Evolutionary conservation across 2,888 invertebrate genomes (phyloP).

Genomic region (Lasioglossum vierecki): DNA sequence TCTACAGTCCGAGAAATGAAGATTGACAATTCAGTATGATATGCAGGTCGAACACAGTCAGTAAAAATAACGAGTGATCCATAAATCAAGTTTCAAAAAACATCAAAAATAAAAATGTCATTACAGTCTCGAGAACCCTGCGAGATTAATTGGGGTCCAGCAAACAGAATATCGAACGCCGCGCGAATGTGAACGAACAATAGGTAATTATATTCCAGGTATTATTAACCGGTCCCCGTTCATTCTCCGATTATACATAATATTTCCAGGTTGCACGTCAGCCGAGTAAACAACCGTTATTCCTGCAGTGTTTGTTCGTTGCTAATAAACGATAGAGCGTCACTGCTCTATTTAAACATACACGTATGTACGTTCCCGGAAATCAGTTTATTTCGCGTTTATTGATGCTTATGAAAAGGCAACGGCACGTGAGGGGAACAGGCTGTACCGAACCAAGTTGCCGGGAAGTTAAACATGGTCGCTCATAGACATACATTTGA

Average conservation of each 20-base stretch:
- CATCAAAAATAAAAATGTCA: neutral
- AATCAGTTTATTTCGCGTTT: neutral
- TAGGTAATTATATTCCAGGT: conserved; percentile 31
- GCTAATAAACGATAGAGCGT: conserved; percentile 24
- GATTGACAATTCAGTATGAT: neutral
- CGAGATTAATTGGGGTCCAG: conserved; percentile 41
- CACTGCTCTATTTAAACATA: neutral
- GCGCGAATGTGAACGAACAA: conserved; percentile 18
- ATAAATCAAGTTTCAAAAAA: neutral
- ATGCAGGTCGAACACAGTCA: neutral
- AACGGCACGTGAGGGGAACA: neutral
- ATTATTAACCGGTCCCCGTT: conserved; percentile 36
- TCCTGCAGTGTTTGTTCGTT: conserved; percentile 29
- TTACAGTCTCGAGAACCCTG: neutral
- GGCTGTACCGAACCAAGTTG: neutral
- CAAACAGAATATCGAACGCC: conserved; percentile 34
- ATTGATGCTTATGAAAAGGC: neutral
- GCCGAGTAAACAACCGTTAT: conserved; percentile 36
- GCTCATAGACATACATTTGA: neutral
- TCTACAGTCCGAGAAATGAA: no score
- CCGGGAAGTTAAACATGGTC: conserved; percentile 1
- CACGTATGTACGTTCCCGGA: no score
- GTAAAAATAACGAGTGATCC: neutral
- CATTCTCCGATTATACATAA: conserved; percentile 16
- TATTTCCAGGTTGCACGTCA: conserved; percentile 31